Percentiles rank a stretch among this genome's conserved stretches.
Conservation (phyloP, 1,140 invertebrate genomes). For the Theocolax elegans region DNA sequence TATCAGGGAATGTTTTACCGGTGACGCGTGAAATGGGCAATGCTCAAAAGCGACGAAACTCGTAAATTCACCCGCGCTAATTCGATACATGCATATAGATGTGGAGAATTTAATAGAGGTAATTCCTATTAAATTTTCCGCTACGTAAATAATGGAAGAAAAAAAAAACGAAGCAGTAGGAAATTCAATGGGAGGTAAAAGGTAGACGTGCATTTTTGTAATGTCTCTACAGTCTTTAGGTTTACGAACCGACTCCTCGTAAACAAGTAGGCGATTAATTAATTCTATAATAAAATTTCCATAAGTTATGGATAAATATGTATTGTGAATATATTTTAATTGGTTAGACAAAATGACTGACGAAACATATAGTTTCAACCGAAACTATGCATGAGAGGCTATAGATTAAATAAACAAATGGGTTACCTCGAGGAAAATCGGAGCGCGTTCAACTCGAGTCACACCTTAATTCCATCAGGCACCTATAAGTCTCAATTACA, state of each 20-base stretch:
- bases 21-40: constrained; percentile 40
- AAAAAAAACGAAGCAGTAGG: background rate
- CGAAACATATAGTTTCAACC: no score
- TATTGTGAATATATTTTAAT: no score
- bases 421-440: no score
- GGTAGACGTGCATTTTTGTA: constrained; percentile 1
- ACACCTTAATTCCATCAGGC: constrained; percentile 15
- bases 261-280: no score
- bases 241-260: no score
- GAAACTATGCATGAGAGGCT: no score
- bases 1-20: constrained; percentile 42
- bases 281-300: no score
- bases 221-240: constrained; percentile 8
- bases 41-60: constrained; percentile 37
- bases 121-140: constrained; percentile 28
- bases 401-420: no score
- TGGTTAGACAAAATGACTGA: no score
- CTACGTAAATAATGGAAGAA: constrained; percentile 26
- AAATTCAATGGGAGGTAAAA: constrained; percentile 21
- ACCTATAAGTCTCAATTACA: constrained; percentile 34
- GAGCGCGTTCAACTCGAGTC: no score
- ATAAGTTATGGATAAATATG: no score
- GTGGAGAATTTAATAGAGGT: constrained; percentile 21
- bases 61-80: constrained; percentile 31
- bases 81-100: constrained; percentile 6